These are phyloP conservation scores for Heliconius charithonia DNA, from an alignment of 2,888 invertebrate genomes.

Conservation along the genomic window DNA sequence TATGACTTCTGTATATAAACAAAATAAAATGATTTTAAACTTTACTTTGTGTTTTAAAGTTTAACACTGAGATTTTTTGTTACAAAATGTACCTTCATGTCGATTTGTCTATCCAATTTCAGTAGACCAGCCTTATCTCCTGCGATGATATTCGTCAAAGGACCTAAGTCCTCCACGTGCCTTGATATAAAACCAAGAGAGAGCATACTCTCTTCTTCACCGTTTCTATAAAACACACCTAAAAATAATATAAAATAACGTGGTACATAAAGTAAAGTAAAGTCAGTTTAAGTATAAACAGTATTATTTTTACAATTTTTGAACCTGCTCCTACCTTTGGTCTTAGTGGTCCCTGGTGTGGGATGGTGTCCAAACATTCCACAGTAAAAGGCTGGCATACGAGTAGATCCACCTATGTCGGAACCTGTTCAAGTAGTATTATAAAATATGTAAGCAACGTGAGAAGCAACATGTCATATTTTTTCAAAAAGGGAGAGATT, in stretches of 20 bases:
- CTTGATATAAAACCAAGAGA: constrained; percentile 93
- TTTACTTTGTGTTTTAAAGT: too few species aligned
- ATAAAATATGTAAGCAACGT: neutral
- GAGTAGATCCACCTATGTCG: constrained; percentile 97
- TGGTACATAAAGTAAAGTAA: neutral
- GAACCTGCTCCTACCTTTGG: constrained; percentile 63
- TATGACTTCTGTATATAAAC: neutral
- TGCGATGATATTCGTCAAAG: constrained; percentile 88
- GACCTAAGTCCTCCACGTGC: constrained; percentile 90
- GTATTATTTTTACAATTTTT: neutral
- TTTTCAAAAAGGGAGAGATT: too few species aligned
- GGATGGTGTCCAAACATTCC: constrained; percentile 95
- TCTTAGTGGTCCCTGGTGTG: constrained; percentile 81
- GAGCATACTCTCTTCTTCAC: constrained; percentile 89
- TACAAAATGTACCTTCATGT: constrained; percentile 77
- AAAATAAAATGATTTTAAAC: too few species aligned
- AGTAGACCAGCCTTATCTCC: constrained; percentile 83
- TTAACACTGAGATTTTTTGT: neutral
- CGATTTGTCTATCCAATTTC: constrained; percentile 85
- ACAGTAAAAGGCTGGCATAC: constrained; percentile 96
- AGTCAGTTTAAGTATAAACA: neutral
- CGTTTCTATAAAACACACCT: constrained; percentile 89
- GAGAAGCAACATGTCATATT: neutral
- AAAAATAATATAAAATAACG: constrained; percentile 30
- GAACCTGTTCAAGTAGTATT: constrained; percentile 79